phyloP scores from a whole-genome alignment of 2,113 vertebrate species.

The Neomonachus schauinslandi region DNA sequence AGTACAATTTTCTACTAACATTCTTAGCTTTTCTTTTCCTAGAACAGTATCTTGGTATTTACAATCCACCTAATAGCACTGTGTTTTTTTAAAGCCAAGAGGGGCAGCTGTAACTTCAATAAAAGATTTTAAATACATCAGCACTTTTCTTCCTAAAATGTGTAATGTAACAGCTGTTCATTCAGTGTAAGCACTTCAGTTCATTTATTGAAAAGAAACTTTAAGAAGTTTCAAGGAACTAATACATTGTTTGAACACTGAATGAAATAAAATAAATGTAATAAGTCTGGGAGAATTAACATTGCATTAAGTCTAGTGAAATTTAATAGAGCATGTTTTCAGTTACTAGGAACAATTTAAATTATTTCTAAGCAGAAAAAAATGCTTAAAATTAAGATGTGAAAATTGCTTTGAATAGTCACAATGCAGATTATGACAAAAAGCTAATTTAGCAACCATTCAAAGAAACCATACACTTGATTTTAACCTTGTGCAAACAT shows the following conservation, averaged over 20 bases:
- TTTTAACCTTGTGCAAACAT: background rate
- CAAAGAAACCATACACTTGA: background rate
- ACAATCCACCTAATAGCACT: conserved; percentile 26
- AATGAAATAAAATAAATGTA: conserved; percentile 32
- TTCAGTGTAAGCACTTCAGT: conserved; percentile 51
- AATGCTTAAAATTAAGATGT: conserved; percentile 52
- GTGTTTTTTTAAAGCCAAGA: conserved; percentile 46
- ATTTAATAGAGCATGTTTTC: conserved; percentile 44
- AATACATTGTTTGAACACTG: conserved; percentile 58
- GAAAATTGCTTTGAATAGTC: background rate
- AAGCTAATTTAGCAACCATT: conserved; percentile 26
- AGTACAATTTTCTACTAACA: conserved; percentile 41
- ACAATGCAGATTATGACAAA: background rate
- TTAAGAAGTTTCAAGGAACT: conserved; percentile 47
- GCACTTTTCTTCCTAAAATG: conserved; percentile 42
- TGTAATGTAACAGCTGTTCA: conserved; percentile 42
- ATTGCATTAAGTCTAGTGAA: conserved; percentile 28
- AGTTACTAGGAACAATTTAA: conserved; percentile 37
- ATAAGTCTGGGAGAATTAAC: conserved; percentile 45
- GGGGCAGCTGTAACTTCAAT: conserved; percentile 50
- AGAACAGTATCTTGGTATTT: conserved; percentile 49
- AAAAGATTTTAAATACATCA: conserved; percentile 54
- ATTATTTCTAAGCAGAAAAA: conserved; percentile 4
- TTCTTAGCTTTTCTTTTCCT: conserved; percentile 36
- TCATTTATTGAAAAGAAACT: conserved; percentile 51